Percentiles rank a stretch among this genome's conserved stretches.
These are phyloP conservation scores for Dunckerocampus dactyliophorus DNA, from an alignment of 2,113 vertebrate species.

Conservation along the genomic window DNA sequence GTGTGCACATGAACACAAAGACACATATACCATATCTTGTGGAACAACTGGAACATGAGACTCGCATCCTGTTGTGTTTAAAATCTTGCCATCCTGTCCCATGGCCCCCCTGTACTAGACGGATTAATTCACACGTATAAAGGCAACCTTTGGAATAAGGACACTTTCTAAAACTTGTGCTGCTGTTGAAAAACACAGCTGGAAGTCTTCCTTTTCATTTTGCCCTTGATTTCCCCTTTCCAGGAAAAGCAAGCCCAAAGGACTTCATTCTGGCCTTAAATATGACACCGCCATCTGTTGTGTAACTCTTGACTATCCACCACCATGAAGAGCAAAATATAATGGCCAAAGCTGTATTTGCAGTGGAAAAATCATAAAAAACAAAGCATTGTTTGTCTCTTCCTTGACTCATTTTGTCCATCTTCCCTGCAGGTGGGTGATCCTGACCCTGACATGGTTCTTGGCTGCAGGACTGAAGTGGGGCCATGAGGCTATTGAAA, in stretches of 20 bases:
- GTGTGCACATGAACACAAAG: slow-evolving; percentile 2
- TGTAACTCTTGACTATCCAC: slow-evolving; percentile 8
- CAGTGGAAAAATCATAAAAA: background rate
- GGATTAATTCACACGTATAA: slow-evolving; percentile 31
- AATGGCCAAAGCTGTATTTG: background rate
- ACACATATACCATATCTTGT: slow-evolving; percentile 4
- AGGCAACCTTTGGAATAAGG: slow-evolving; percentile 15
- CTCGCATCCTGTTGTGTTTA: slow-evolving; percentile 56
- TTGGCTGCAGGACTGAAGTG: slow-evolving; percentile 95
- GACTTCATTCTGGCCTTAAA: slow-evolving; percentile 10
- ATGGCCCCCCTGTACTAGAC: slow-evolving; percentile 40
- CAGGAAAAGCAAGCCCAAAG: slow-evolving; percentile 17
- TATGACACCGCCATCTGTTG: slow-evolving; percentile 17
- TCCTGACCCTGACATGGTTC: slow-evolving; percentile 97
- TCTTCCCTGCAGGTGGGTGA: slow-evolving; percentile 89
- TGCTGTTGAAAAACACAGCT: slow-evolving; percentile 41
- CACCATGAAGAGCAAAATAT: slow-evolving; percentile 15
- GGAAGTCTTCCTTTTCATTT: slow-evolving; percentile 39
- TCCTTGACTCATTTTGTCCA: slow-evolving; percentile 41
- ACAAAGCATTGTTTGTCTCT: background rate
- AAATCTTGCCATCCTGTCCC: slow-evolving; percentile 41
- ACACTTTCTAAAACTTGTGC: slow-evolving; percentile 19
- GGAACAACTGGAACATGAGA: slow-evolving; percentile 47
- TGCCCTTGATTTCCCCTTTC: slow-evolving; percentile 46
- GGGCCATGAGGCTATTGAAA: slow-evolving; percentile 98